Conservation (phyloP, 1,140 invertebrate species). For the Drosophila seguyi region DNA sequence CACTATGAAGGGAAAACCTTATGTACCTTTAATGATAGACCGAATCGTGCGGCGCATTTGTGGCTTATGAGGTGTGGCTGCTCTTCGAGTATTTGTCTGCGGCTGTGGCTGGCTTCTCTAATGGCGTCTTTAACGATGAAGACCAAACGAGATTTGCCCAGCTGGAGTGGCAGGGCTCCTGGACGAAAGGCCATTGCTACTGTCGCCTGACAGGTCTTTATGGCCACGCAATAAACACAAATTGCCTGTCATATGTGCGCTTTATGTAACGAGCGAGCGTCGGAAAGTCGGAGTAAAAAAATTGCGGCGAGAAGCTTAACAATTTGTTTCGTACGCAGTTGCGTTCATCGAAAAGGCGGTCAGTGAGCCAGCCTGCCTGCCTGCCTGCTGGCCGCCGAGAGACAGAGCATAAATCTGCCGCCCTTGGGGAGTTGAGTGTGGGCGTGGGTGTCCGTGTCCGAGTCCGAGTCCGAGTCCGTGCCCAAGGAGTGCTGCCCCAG, state of each 20-base stretch:
- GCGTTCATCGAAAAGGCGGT: slow-evolving; percentile 41
- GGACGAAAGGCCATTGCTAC: slow-evolving; percentile 1
- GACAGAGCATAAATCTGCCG: slow-evolving; percentile 54
- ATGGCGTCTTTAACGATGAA: slow-evolving; percentile 41
- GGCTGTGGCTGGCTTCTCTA: slow-evolving; percentile 24
- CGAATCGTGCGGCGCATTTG: slow-evolving; percentile 54
- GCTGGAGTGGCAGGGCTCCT: not conserved
- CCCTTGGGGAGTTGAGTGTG: slow-evolving; percentile 17
- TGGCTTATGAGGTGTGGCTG: slow-evolving; percentile 4
- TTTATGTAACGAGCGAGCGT: slow-evolving; percentile 75
- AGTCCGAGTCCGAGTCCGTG: not conserved
- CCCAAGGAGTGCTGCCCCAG: slow-evolving; percentile 23
- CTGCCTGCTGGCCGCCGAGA: slow-evolving; percentile 10
- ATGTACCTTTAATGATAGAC: slow-evolving; percentile 66
- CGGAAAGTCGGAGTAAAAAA: slow-evolving; percentile 40
- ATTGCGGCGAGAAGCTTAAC: slow-evolving; percentile 50
- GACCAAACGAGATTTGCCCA: slow-evolving; percentile 23
- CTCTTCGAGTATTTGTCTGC: not conserved
- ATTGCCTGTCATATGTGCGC: slow-evolving; percentile 78
- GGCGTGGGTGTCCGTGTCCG: not conserved
- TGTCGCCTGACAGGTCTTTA: slow-evolving; percentile 62
- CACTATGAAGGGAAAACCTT: slow-evolving; percentile 27
- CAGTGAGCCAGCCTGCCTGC: slow-evolving; percentile 25
- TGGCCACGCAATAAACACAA: slow-evolving; percentile 78
- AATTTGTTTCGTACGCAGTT: slow-evolving; percentile 55